A percentile compares a stretch with the other conserved stretches of the same genome.
Conservation (phyloP, 2,797 vertebrate genomes). For the Spinibarbus caldwelli region DNA sequence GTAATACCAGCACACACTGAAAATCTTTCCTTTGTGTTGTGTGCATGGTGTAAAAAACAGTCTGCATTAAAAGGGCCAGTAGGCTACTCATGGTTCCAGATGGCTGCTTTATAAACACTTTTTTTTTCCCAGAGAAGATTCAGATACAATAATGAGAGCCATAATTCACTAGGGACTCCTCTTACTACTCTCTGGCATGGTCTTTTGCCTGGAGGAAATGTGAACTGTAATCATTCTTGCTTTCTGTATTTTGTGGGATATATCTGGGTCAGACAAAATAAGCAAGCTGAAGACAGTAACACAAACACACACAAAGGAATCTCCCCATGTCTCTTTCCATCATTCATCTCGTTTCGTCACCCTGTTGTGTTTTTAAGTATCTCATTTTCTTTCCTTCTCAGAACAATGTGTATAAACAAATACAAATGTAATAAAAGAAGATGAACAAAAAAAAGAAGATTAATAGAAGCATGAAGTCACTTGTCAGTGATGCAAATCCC, state of each 20-base stretch:
- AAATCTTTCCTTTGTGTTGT: constrained; percentile 3
- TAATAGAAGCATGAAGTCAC: background rate
- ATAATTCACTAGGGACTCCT: constrained; percentile 10
- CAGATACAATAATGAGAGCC: background rate
- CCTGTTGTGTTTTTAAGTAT: constrained; percentile 5
- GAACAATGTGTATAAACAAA: background rate
- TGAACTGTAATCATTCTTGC: constrained; percentile 46
- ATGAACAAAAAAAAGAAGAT: background rate
- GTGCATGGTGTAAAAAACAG: background rate
- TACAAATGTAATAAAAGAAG: background rate
- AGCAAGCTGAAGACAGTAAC: constrained; percentile 15
- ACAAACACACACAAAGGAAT: constrained; percentile 38
- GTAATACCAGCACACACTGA: constrained; percentile 29
- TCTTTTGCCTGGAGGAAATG: constrained; percentile 45
- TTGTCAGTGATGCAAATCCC: background rate
- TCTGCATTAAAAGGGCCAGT: background rate
- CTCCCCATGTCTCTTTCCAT: background rate
- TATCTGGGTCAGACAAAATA: constrained; percentile 54
- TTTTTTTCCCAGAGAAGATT: background rate
- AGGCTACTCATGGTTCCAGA: constrained; percentile 17
- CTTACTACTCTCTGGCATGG: constrained; percentile 12
- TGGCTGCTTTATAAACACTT: constrained; percentile 28
- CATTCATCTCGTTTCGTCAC: background rate
- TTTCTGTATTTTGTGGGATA: constrained; percentile 39
- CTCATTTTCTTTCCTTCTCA: background rate